Evolutionary conservation across 1,140 invertebrate genomes (phyloP).

Genomic region (Agrilus planipennis): DNA sequence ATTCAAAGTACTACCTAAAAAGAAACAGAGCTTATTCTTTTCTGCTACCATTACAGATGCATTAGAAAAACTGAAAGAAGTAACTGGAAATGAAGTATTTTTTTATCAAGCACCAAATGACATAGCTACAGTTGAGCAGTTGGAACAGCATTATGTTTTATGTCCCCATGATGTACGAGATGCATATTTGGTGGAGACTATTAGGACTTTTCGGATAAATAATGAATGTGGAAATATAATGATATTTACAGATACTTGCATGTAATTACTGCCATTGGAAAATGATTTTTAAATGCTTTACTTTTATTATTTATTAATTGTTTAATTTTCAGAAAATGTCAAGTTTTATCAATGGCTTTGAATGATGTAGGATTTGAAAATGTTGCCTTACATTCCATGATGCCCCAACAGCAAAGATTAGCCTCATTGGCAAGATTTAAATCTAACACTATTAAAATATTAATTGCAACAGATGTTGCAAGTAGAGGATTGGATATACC

Average conservation of each 20-base stretch:
- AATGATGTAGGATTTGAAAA: conserved; percentile 78
- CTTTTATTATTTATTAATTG: too few species aligned
- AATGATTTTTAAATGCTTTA: neutral
- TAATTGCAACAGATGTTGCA: conserved; percentile 95
- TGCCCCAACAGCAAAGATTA: conserved; percentile 68
- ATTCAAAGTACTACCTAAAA: conserved; percentile 64
- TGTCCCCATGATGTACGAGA: conserved; percentile 84
- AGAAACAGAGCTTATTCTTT: conserved; percentile 80
- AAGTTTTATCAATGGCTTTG: conserved; percentile 73
- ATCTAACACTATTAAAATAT: conserved; percentile 69
- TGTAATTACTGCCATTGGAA: conserved; percentile 42
- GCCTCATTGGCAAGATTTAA: conserved; percentile 73
- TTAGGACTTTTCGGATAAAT: conserved; percentile 63
- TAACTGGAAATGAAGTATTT: conserved; percentile 44
- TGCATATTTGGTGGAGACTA: conserved; percentile 82
- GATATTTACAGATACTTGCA: conserved; percentile 90
- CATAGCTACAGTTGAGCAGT: conserved; percentile 69
- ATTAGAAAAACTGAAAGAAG: conserved; percentile 55
- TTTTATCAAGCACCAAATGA: conserved; percentile 55
- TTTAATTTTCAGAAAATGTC: conserved; percentile 64
- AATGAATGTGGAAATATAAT: conserved; percentile 72
- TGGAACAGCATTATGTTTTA: conserved; percentile 84
- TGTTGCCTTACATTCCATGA: conserved; percentile 77
- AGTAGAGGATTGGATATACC: conserved; percentile 85
- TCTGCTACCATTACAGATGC: conserved; percentile 93